phyloP scores from a whole-genome alignment of 2,113 vertebrate species.

The Tiliqua scincoides region DNA sequence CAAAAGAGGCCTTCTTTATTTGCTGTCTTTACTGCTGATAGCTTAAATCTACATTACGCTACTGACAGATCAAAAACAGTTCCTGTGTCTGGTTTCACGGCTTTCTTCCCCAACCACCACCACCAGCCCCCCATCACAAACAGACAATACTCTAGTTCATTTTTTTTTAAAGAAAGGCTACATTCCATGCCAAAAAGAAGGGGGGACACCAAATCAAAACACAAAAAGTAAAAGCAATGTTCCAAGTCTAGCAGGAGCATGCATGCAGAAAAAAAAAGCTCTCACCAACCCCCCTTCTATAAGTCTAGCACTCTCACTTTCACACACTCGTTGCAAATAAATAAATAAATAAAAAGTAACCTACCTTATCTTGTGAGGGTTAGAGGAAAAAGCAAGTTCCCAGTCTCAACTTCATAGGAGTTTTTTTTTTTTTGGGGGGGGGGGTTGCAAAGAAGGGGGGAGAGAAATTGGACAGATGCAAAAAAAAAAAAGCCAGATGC shows the following conservation, averaged over 20 bases:
- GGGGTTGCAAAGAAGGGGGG: neutral
- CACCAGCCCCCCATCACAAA: slow-evolving; percentile 48
- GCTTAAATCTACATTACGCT: slow-evolving; percentile 86
- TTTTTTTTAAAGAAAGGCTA: slow-evolving; percentile 73
- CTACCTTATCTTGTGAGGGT: slow-evolving; percentile 93
- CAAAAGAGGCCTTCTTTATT: slow-evolving; percentile 84
- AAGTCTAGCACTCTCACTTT: slow-evolving; percentile 77
- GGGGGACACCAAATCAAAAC: slow-evolving; percentile 8
- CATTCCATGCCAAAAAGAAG: slow-evolving; percentile 61
- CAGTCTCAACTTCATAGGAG: slow-evolving; percentile 94
- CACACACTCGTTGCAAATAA: neutral
- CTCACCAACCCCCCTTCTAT: slow-evolving; percentile 75
- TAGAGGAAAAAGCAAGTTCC: slow-evolving; percentile 90
- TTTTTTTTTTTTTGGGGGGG: slow-evolving; percentile 81
- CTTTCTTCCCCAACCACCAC: slow-evolving; percentile 62
- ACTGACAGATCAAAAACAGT: slow-evolving; percentile 87
- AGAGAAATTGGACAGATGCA: slow-evolving; percentile 82
- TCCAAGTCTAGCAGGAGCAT: slow-evolving; percentile 77
- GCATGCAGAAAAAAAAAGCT: slow-evolving; percentile 72
- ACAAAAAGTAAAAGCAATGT: slow-evolving; percentile 67
- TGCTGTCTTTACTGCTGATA: slow-evolving; percentile 82
- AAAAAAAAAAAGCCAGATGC: slow-evolving; percentile 85
- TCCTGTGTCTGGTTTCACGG: slow-evolving; percentile 78
- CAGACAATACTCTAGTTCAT: slow-evolving; percentile 84
- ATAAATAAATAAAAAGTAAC: slow-evolving; percentile 81